A percentile compares a stretch with the other conserved stretches of the same genome.
Conservation (phyloP, 2,888 invertebrate species). For the Tinea pellionella region DNA sequence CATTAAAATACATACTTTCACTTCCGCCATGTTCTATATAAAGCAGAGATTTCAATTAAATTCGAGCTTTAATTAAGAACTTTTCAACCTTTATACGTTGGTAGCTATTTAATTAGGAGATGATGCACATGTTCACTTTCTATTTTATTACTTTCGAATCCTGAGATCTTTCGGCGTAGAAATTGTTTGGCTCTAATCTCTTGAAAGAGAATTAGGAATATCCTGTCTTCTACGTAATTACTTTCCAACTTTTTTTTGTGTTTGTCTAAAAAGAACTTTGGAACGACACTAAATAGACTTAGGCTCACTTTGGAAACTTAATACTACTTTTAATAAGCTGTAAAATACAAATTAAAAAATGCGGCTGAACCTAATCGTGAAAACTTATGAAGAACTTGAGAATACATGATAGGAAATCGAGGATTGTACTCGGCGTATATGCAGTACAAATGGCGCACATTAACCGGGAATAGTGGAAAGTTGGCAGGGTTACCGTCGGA, state of each 20-base stretch:
- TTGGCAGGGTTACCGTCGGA: conserved; percentile 15
- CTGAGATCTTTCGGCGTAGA: background rate
- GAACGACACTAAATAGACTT: conserved; percentile 1
- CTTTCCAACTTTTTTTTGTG: conserved; percentile 5
- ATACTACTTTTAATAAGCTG: background rate
- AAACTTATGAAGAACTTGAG: background rate
- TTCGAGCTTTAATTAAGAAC: conserved; percentile 43
- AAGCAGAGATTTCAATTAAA: conserved; percentile 34
- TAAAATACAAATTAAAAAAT: conserved; percentile 26
- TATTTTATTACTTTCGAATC: background rate
- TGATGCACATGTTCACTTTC: too few species aligned
- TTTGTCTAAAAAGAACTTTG: conserved; percentile 12
- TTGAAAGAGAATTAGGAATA: background rate
- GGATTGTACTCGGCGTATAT: background rate
- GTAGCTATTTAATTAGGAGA: background rate
- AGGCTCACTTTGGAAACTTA: background rate
- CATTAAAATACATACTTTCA: background rate
- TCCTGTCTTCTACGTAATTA: conserved; percentile 10
- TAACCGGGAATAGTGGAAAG: conserved; percentile 7
- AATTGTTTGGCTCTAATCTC: background rate
- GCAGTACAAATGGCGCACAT: background rate
- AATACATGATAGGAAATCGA: background rate
- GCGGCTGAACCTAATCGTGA: conserved; percentile 15
- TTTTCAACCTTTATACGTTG: conserved; percentile 34
- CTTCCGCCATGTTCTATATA: background rate